Conservation (phyloP, 1,140 invertebrate genomes). For the Macrotrachela quadricornifera region DNA sequence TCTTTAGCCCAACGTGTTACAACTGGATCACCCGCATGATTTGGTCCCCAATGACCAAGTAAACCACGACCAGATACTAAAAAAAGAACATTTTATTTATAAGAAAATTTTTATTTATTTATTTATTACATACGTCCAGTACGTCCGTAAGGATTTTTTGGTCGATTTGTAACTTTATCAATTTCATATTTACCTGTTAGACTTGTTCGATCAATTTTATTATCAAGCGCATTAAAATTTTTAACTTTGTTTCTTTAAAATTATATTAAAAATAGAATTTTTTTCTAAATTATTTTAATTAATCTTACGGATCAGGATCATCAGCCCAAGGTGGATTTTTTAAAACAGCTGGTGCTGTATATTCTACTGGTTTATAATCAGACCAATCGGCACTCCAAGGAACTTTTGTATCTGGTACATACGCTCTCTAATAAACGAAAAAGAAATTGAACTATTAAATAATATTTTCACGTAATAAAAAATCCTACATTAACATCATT, state of each 20-base stretch:
- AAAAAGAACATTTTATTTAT: too few relatives aligned
- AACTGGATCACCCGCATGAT: conserved; percentile 69
- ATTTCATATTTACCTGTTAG: conserved; percentile 45
- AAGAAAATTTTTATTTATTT: too few relatives aligned
- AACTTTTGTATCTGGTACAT: conserved; percentile 55
- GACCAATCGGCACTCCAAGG: conserved; percentile 45
- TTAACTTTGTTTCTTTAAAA: conserved; percentile 9
- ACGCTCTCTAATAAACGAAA: too few relatives aligned
- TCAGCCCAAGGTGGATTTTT: conserved; percentile 57
- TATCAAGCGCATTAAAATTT: conserved; percentile 55
- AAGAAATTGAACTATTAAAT: too few relatives aligned
- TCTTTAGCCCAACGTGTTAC: conserved; percentile 33
- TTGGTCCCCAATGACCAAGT: conserved; percentile 65
- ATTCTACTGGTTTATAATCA: conserved; percentile 50
- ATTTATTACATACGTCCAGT: conserved; percentile 36
- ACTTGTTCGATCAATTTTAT: conserved; percentile 50
- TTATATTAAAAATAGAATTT: too few relatives aligned
- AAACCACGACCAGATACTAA: conserved; percentile 13
- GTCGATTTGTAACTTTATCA: not conserved
- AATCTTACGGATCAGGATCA: conserved; percentile 32
- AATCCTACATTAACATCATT: not conserved
- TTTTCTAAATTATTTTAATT: conserved; percentile 9
- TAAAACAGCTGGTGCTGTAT: conserved; percentile 39
- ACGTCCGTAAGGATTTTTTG: conserved; percentile 47
- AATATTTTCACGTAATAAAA: too few relatives aligned